Conservation (phyloP, 2,113 vertebrate species). For the Platycercus adscitus region DNA sequence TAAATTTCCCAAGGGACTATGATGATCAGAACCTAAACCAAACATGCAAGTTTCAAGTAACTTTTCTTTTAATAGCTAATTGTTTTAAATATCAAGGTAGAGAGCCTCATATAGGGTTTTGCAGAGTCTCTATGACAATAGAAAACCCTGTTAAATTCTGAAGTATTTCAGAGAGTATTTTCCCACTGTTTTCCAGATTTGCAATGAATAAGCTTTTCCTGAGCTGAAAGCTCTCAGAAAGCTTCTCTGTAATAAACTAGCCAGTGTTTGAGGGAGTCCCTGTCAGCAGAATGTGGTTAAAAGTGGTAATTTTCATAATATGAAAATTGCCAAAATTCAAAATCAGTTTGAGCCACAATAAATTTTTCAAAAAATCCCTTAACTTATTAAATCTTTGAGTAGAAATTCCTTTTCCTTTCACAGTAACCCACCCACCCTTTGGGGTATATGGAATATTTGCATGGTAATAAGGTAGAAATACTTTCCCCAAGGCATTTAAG, state of each 20-base stretch:
- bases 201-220: neutral
- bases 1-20: neutral
- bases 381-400: neutral
- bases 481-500: neutral
- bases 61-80: neutral
- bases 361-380: neutral
- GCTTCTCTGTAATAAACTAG: neutral
- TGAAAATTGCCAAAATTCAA: neutral
- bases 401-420: neutral
- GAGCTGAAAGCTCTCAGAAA: neutral
- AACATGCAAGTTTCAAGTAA: neutral
- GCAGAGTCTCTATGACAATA: neutral
- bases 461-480: neutral
- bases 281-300: neutral
- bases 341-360: neutral
- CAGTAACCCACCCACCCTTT: neutral
- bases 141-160: neutral
- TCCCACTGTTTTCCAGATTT: neutral
- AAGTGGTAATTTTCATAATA: neutral
- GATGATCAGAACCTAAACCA: neutral
- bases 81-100: neutral
- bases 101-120: neutral
- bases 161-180: neutral
- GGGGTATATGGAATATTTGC: neutral
- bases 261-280: neutral